These are phyloP conservation scores for Meteorus colon DNA, from an alignment of 2,888 invertebrate genomes.

Conservation along the genomic window DNA sequence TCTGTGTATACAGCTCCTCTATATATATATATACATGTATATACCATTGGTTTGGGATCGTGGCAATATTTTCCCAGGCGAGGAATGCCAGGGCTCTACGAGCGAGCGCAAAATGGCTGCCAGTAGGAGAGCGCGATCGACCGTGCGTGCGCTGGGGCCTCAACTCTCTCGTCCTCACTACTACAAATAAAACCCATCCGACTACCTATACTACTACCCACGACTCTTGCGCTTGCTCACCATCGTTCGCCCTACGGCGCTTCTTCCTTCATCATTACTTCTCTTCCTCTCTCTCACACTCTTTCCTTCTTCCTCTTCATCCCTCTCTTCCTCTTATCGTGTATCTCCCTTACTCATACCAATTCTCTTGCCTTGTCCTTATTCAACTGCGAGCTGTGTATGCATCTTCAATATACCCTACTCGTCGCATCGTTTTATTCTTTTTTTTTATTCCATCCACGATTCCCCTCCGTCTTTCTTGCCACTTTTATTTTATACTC, in stretches of 20 bases:
- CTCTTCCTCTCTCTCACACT: conserved; percentile 16
- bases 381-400: not conserved
- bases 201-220: conserved; percentile 37
- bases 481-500: conserved; percentile 22
- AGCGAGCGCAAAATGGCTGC: conserved; percentile 68
- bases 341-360: not conserved
- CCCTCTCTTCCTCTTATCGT: conserved; percentile 18
- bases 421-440: conserved; percentile 23
- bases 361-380: conserved; percentile 1
- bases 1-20: not conserved
- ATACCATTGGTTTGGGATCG: conserved; percentile 51
- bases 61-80: conserved; percentile 66
- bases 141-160: conserved; percentile 58
- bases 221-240: conserved; percentile 30
- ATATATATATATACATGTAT: not conserved
- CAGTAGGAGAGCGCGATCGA: conserved; percentile 64
- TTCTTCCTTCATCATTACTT: conserved; percentile 25
- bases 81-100: conserved; percentile 56
- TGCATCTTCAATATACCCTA: conserved; percentile 13
- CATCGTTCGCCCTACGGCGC: conserved; percentile 42
- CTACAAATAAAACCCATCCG: conserved; percentile 50
- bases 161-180: conserved; percentile 25
- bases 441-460: conserved; percentile 23
- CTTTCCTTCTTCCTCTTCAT: conserved; percentile 13
- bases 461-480: not conserved